A percentile compares a stretch with the other conserved stretches of the same genome.
Evolutionary conservation across 2,797 vertebrate genomes (phyloP).

Genomic region (Merluccius polli): DNA sequence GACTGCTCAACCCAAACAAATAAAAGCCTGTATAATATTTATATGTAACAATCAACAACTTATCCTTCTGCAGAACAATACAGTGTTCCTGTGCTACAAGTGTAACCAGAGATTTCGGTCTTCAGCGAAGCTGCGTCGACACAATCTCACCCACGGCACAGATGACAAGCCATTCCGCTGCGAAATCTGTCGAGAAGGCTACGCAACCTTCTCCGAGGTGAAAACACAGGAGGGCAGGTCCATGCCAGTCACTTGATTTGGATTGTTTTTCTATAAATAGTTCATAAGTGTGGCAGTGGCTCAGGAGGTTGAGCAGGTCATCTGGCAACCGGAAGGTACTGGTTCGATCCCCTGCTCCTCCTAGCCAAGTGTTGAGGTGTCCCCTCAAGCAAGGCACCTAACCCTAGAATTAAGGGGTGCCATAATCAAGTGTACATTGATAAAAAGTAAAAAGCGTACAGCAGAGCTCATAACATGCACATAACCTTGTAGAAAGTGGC

Average conservation of each 20-base stretch:
- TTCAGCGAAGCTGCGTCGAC: conserved; percentile 75
- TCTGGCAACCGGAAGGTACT: neutral
- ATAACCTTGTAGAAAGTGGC: too few species aligned
- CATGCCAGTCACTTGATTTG: neutral
- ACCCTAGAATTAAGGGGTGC: too few species aligned
- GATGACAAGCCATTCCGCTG: conserved; percentile 75
- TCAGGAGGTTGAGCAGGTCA: neutral
- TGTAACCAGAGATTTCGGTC: conserved; percentile 73
- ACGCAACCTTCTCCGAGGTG: conserved; percentile 73
- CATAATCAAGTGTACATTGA: too few species aligned
- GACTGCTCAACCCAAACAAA: neutral
- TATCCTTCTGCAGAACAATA: conserved; percentile 58
- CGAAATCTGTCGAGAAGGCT: conserved; percentile 63
- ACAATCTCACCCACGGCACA: conserved; percentile 71
- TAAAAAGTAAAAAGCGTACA: too few species aligned
- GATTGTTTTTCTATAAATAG: neutral
- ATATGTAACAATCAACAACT: neutral
- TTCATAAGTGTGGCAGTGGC: neutral
- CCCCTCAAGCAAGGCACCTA: neutral
- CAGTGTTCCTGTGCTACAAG: conserved; percentile 79
- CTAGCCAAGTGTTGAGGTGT: neutral
- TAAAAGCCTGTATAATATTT: neutral
- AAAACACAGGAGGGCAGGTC: conserved; percentile 16
- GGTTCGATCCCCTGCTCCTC: neutral
- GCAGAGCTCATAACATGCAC: too few species aligned